Conservation (phyloP, 1,140 invertebrate species). For the Caenorhabditis brenneri region DNA sequence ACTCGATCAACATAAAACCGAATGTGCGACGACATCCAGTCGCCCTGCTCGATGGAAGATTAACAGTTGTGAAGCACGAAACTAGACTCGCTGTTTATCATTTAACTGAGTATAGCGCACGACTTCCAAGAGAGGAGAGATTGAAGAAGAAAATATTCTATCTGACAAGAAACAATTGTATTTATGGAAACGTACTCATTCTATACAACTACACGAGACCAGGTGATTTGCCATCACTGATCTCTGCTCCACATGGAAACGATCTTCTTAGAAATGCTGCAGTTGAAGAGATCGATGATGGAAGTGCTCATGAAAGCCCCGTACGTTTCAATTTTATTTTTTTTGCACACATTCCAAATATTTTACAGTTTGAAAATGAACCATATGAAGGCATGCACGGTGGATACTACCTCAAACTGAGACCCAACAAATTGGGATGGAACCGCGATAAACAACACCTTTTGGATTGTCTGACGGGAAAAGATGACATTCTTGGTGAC, state of each 20-base stretch:
- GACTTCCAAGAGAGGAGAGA: constrained; percentile 11
- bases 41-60: neutral
- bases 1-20: constrained; percentile 25
- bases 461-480: constrained; percentile 32
- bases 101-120: constrained; percentile 48
- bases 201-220: constrained; percentile 39
- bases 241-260: constrained; percentile 35
- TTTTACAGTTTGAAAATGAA: constrained; percentile 35
- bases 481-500: neutral
- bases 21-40: constrained; percentile 47
- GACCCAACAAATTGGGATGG: constrained; percentile 33
- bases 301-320: neutral
- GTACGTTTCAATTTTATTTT: neutral
- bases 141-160: constrained; percentile 52
- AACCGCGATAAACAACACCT: constrained; percentile 38
- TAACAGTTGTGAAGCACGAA: constrained; percentile 14
- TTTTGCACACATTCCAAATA: too few relatives aligned
- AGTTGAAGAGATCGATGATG: neutral
- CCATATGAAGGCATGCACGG: neutral
- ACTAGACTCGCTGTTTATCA: neutral
- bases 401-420: neutral
- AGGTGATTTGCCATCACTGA: constrained; percentile 6
- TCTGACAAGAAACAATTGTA: neutral
- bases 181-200: constrained; percentile 47
- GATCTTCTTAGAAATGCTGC: neutral